phyloP scores from a whole-genome alignment of 2,888 invertebrate genomes.

The Leptinotarsa juncta region DNA sequence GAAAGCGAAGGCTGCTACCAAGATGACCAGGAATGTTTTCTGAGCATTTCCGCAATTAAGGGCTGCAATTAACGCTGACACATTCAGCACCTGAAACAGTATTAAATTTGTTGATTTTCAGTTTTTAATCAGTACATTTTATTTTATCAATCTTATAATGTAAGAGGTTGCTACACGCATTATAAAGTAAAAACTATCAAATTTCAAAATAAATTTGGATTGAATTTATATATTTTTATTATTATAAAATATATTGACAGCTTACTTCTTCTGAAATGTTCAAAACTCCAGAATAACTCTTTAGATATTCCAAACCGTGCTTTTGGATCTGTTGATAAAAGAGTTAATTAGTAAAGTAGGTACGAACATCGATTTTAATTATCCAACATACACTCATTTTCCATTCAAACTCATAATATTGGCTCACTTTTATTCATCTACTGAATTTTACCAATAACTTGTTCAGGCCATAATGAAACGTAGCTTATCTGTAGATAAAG shows the following conservation, averaged over 20 bases:
- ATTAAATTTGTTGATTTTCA: neutral
- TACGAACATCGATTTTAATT: neutral
- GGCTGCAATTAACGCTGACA: slow-evolving; percentile 29
- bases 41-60: slow-evolving; percentile 28
- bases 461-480: neutral
- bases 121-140: too few species aligned
- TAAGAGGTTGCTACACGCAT: too few species aligned
- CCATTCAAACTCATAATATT: neutral
- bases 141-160: too few species aligned
- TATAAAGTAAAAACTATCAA: neutral
- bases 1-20: slow-evolving; percentile 39
- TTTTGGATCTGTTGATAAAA: slow-evolving; percentile 34
- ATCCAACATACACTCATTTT: neutral
- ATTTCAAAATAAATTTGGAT: neutral
- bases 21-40: slow-evolving; percentile 33
- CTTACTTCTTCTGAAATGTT: slow-evolving; percentile 47
- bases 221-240: neutral
- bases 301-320: slow-evolving; percentile 43
- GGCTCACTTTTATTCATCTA: neutral
- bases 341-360: neutral
- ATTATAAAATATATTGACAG: neutral
- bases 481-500: slow-evolving; percentile 2
- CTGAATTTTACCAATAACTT: neutral
- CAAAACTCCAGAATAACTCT: slow-evolving; percentile 46
- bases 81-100: slow-evolving; percentile 35